Percentiles rank a stretch among this genome's conserved stretches.
Evolutionary conservation across 2,113 vertebrate species (phyloP).

Genomic region (Lepus timidus): DNA sequence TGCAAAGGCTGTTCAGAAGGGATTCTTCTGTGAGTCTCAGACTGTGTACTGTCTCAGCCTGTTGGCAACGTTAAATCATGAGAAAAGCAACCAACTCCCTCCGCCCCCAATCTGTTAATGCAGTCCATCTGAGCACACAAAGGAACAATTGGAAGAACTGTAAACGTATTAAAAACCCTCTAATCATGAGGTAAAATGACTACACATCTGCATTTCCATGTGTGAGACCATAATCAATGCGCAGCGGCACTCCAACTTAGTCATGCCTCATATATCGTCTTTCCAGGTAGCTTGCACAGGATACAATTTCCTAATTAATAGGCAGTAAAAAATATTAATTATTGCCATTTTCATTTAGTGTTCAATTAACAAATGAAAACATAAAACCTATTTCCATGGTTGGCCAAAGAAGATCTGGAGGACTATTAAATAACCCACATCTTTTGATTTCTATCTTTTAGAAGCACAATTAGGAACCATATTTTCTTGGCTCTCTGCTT

Average conservation of each 20-base stretch:
- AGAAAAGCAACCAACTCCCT: constrained; percentile 49
- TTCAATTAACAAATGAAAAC: constrained; percentile 83
- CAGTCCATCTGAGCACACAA: background rate
- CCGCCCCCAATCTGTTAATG: constrained; percentile 15
- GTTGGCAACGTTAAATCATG: constrained; percentile 65
- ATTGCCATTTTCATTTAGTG: constrained; percentile 69
- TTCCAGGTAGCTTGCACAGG: constrained; percentile 78
- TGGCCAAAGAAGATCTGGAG: constrained; percentile 60
- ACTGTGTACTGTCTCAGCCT: constrained; percentile 71
- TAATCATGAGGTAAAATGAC: constrained; percentile 66
- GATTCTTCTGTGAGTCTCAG: constrained; percentile 41
- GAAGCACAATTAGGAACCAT: too few relatives aligned
- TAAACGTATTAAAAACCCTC: constrained; percentile 36
- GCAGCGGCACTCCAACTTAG: constrained; percentile 72
- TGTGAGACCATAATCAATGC: constrained; percentile 80
- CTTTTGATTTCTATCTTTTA: constrained; percentile 20
- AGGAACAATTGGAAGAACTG: constrained; percentile 67
- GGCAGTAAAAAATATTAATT: constrained; percentile 83
- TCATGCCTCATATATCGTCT: constrained; percentile 83
- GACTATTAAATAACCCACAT: background rate
- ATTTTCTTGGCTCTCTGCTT: too few relatives aligned
- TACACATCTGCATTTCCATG: constrained; percentile 75
- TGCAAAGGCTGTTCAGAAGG: constrained; percentile 80
- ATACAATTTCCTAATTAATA: constrained; percentile 86
- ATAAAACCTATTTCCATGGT: background rate